Base-by-base conservation (phyloP, 92 coral and sea anemone species). In the Zoanthus solanderi region DNA sequence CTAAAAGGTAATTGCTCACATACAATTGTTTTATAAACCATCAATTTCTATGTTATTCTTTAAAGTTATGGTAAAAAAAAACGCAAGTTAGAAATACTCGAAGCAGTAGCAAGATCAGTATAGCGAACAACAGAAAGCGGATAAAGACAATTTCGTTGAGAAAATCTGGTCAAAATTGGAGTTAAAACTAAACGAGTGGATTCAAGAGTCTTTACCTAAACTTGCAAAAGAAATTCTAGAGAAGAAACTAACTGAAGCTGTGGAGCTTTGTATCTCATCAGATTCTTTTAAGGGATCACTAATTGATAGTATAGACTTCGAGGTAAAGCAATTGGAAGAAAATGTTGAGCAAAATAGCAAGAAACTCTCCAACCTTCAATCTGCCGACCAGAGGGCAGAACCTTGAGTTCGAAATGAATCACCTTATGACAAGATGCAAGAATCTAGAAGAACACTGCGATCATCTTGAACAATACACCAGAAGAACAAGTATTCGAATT, bases 401-500 rank as follows among this genome's bases (percentile, higher is more conserved):
- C 34, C 46, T 68, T 28, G 73, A 68, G 15, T 28, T 68, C 15
- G 73, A 75, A 37, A 54, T 45, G 12, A 37, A 54, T 54, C n/a
- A 48, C 28, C 81, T 45, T 11, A 76, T 28, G 16, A 45, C 81
- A 18, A 54, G 44, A 50, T 18, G 58, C 15, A 75, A 44, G 45
- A 13, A 23, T 30, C 61, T 47, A 10, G 81, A 47, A n/a, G 63
- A 75, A 75, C 30, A 75, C 48, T 32, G 50, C 28, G 57, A 76
- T 76, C 58, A 44, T 37, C 81, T 76, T 18, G 63, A 76, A 76
- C 81, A 76, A 46, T 16, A 76, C 4, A 76, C 61, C 16, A 76
- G 87, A 54, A 48, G 79, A 71, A 83, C 79, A 29, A 83, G 42
- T 47, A 46, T 71, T 13, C 44, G 87, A 23, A 67, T 83, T 45